Base-by-base conservation (phyloP, 2,797 vertebrate genomes). In the Cossypha polioptera region DNA sequence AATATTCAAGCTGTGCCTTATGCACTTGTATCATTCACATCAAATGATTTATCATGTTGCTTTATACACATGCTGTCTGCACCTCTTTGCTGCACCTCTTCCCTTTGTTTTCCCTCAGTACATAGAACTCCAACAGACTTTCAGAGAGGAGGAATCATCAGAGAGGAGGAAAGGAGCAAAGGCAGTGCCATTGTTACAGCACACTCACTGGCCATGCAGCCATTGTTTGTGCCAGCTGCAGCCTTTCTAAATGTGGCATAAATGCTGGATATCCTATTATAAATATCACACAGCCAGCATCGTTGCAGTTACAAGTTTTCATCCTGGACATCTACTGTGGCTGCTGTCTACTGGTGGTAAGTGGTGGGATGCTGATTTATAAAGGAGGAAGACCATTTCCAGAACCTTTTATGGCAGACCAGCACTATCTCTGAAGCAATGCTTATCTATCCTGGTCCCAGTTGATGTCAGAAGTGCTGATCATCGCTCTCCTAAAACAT, bases 71-170 rank as follows among this genome's bases (percentile, higher is more conserved):
- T 61, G 21, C 13, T 75, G 3, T 25, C n/a, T 74, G 20, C 26
- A 75, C 4, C 42, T 28, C 35, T 57, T 69, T 11, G 9, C 16
- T 40, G 25, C 29, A 68, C 18, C 7, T 65, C 38, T 78, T 92
- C 14, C 21, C 13, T 79, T 82, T 86, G 35, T 29, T 88, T 47
- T 72, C 18, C 16, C 59, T 67, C 47, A 59, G 18, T 43, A 25
- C 12, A 1, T 2, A 35, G 53, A 63, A 3, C 42, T 85, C 26
- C 40, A 57, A 10, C 4, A 38, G n/a, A 6, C 0, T 0, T 74
- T 63, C 36, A 87, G 75, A 78, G 36, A 51, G 33, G 22, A 57
- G 68, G 33, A 86, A 43, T 55, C 29, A 11, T 13, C 28, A 4
- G 14, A 15, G 14, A 38, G 38, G 14, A 38, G 36, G 36, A 38